These are phyloP conservation scores for Orbicella faveolata DNA, from an alignment of 64 coral and sea anemone species.

Conservation along the genomic window DNA sequence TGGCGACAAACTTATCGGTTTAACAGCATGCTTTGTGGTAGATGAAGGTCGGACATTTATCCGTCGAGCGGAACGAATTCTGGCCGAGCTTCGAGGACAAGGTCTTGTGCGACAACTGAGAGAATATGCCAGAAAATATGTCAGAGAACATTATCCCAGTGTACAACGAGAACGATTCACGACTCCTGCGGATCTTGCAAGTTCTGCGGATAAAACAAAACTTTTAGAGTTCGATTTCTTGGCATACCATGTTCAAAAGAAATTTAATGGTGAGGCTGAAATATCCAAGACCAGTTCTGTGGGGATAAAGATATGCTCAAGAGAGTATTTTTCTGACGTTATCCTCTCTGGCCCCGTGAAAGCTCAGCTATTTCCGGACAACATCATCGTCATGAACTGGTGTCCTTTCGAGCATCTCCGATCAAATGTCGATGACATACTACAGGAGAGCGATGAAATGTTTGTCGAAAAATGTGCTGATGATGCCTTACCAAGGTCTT, in stretches of 20 bases:
- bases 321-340: conserved; percentile 22
- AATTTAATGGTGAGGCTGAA: not conserved
- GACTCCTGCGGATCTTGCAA: not conserved
- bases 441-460: conserved; percentile 36
- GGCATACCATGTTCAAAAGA: not conserved
- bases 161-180: conserved; percentile 8
- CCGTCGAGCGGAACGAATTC: conserved; percentile 12
- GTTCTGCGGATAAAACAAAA: not conserved
- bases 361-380: conserved; percentile 3
- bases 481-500: not conserved
- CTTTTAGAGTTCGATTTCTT: not conserved
- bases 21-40: not conserved
- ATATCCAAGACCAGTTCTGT: not conserved
- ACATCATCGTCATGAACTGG: conserved; percentile 7
- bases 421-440: conserved; percentile 49
- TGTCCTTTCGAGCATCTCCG: conserved; percentile 35
- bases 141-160: conserved; percentile 5
- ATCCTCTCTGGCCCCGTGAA: not conserved
- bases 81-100: conserved; percentile 26
- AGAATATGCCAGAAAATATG: not conserved
- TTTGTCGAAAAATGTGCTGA: conserved; percentile 20
- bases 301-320: conserved; percentile 8
- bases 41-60: conserved; percentile 46
- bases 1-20: conserved; percentile 28
- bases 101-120: not conserved